Evolutionary conservation across 2,888 invertebrate species (phyloP), one percentile per base, ranked within the genome.

Genomic region (Germaria angustata): DNA sequence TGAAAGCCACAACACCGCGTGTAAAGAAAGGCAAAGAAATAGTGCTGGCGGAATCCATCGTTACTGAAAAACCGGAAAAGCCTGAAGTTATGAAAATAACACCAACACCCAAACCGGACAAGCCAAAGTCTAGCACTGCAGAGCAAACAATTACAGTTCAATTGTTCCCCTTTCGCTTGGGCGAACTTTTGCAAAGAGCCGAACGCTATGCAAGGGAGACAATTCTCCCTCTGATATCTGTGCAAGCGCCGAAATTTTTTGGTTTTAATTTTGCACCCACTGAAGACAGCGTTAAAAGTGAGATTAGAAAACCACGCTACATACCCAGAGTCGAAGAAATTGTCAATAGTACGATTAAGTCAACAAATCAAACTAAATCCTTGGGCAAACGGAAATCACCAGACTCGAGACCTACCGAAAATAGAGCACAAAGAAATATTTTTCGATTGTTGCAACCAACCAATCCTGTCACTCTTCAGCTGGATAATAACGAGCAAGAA

Each of bases 141-240:
- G 81, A 82, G 11, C 80, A 84, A 57, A 76, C 78, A 7, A 32
- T 84, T 28, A 66, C 85, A 0, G 95, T 96, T 0, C 96, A 97
- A 89, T 93, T 96, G 87, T 91, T 97, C 51, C 96, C 96, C 0
- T 95, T 95, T 84, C 92, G 95, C 36, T 90, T 96, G 1, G 95
- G 95, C 0, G 94, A 95, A 4, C 94, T 97, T 90, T 93, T 97
- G 57, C 95, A 96, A 44, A 94, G 96, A 85, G 96, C 96, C 0
- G 96, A 96, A 87, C 93, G 94, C 61, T 96, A 96, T 89, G 96
- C 96, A 0, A 92, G 95, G 68, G 95, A 95, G 88, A 96, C 95
- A 0, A 92, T 96, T 1, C 89, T 96, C 68, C 96, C 96, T 0
- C 89, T 96, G 6, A 95, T 96, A 9, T 95, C 95, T 13, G 95